Base-by-base conservation (phyloP, 2,797 vertebrate genomes). In the Myoxocephalus aenaeus region DNA sequence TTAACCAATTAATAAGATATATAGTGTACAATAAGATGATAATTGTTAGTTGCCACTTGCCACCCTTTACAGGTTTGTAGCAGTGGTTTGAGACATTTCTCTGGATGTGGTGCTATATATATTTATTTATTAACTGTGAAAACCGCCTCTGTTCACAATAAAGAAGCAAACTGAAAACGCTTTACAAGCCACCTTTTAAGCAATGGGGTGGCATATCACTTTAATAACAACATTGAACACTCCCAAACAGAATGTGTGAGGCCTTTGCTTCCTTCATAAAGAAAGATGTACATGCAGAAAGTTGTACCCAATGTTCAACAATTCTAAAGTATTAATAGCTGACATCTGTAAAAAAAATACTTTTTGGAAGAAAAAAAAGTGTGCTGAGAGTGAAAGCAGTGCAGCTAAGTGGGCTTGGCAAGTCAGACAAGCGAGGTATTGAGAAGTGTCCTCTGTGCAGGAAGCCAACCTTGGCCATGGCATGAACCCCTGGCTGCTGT, bases 391-490 rank as follows among this genome's bases (percentile, higher is more conserved):
- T 79, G 42, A 73, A 69, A 69, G 66, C 46, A 22, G 29, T 34
- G 70, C 51, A 50, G 48, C 44, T 40, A 36, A 72, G 62, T 57
- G 54, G 58, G 53, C 44, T 25, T 85, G 80, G 73, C 78, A 71
- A 29, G 48, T 79, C 70, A 32, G 64, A 85, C 79, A 83, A 81
- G 67, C 50, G 1, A 34, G 50, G 67, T 70, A 86, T 70, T 89
- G 81, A 83, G 57, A 32, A 32, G 36, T 75, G 86, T 88, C 84
- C 80, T 82, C 67, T 82, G 67, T n/a, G 75, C 32, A 75, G 58
- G 22, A 2, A 64, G 46, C 69, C 85, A 88, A 87, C 87, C 86
- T 85, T 87, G 89, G 72, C 79, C 67, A 66, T 68, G 83, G 76
- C 54, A 46, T 78, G 84, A 87, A 88, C 86, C 82, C 54, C 54